Base-by-base conservation (phyloP, 2,797 vertebrate genomes). In the Falco rusticolus region DNA sequence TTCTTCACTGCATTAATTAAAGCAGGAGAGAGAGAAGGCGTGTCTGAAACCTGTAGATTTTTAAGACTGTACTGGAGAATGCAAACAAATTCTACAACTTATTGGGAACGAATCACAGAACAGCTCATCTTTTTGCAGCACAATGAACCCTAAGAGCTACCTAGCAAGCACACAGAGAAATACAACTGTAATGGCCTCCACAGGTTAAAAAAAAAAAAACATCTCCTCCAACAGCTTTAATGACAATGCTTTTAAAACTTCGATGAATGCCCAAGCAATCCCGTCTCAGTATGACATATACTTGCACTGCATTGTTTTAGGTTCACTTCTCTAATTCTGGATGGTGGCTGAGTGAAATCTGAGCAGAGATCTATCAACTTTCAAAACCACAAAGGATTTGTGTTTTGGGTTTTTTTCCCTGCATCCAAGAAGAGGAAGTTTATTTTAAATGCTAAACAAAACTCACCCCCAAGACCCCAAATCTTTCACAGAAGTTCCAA, bases 391-490 rank as follows among this genome's bases (percentile, higher is more conserved):
- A 57, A 64, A 71, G 16, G 54, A 85, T 37, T 77, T 45, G 15
- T 2, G 41, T 75, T 71, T 33, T 16, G 3, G 5, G 11, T 39
- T 39, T 0, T 61, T 83, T 76, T 41, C 39, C 15, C 28, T 22
- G 11, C 13, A 88, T 59, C 24, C 59, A 68, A 84, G 26, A 69
- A 50, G 34, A 75, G 29, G 13, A 70, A 75, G 21, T 43, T 90
- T 51, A 59, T 72, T 57, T 69, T 72, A 95, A 89, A 95, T 79
- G 56, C 34, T 78, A 68, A 77, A 64, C 53, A 94, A 45, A 64
- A 98, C 99, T 99, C 97, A 99, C 99, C 98, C 99, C 99, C 43
- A 99, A 97, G 75, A 99, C 98, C 63, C 99, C 99, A 71, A 99
- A 99, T 98, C 98, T 98, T 63, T 99, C 99, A 89, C 99, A 99